These are phyloP conservation scores for Argopecten irradians DNA, from an alignment of 1,140 invertebrate species.

Conservation along the genomic window DNA sequence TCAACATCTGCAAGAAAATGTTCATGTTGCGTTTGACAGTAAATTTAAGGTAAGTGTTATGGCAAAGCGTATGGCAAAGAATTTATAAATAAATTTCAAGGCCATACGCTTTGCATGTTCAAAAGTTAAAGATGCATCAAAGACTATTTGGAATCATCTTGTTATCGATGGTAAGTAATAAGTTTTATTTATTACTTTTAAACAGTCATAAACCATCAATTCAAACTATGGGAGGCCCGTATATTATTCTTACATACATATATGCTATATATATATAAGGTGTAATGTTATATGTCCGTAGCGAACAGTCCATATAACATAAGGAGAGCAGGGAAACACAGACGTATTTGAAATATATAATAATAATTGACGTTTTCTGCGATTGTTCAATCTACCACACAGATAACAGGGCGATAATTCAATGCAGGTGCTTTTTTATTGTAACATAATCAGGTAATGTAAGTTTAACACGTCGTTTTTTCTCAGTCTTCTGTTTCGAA, in stretches of 20 bases:
- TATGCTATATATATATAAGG: not conserved
- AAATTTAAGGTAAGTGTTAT: too few relatives aligned
- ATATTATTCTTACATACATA: not conserved
- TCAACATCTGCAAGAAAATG: too few relatives aligned
- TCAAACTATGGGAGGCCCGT: not conserved
- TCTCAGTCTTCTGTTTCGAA: not conserved
- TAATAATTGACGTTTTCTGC: not conserved
- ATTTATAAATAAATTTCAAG: too few relatives aligned
- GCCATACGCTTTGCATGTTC: too few relatives aligned
- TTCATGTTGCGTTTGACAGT: too few relatives aligned
- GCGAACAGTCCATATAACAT: not conserved
- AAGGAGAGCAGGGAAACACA: not conserved
- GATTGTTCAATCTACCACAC: not conserved
- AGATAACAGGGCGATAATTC: not conserved
- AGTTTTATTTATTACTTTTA: not conserved
- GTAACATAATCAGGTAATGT: not conserved
- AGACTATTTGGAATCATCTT: not conserved
- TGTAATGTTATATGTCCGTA: not conserved
- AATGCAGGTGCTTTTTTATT: not conserved
- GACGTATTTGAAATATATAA: not conserved
- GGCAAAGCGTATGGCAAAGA: too few relatives aligned
- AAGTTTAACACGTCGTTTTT: not conserved
- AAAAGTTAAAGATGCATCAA: not conserved
- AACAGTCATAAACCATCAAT: not conserved
- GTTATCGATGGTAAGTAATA: not conserved